Conservation (phyloP, 2,888 invertebrate genomes). For the Cerastoderma edule region DNA sequence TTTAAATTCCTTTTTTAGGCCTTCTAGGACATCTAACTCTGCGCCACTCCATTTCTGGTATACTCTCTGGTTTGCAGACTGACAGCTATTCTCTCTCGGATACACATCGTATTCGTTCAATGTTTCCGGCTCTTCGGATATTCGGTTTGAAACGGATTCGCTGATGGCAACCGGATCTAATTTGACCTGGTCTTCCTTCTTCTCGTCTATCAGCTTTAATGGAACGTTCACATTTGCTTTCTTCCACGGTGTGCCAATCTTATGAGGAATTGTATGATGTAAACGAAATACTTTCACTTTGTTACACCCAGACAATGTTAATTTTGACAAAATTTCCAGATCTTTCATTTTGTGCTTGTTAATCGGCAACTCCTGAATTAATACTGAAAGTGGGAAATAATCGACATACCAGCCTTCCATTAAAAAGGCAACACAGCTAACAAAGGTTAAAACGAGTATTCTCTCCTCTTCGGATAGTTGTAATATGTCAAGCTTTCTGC, state of each 20-base stretch:
- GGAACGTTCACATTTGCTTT: background rate
- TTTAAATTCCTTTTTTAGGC: background rate
- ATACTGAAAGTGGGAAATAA: background rate
- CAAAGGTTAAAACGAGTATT: constrained; percentile 13
- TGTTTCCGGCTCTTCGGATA: background rate
- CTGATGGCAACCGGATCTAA: background rate
- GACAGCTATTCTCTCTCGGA: background rate
- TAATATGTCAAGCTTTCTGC: constrained; percentile 23
- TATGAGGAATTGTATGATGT: constrained; percentile 33
- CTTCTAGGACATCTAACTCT: background rate
- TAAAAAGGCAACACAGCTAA: constrained; percentile 7
- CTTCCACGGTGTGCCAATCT: background rate
- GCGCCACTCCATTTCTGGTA: background rate
- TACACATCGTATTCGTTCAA: background rate
- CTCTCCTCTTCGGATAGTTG: constrained; percentile 28
- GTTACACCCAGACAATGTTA: constrained; percentile 31
- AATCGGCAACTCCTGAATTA: constrained; percentile 17
- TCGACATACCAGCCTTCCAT: constrained; percentile 24
- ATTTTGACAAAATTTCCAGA: constrained; percentile 33
- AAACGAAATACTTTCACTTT: constrained; percentile 29
- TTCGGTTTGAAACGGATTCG: background rate
- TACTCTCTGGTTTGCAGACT: background rate
- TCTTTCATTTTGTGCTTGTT: constrained; percentile 28
- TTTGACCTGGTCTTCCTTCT: background rate
- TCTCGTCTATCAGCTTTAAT: background rate